Base-by-base conservation (phyloP, 2,888 invertebrate species). In the Amphimallon solstitiale region DNA sequence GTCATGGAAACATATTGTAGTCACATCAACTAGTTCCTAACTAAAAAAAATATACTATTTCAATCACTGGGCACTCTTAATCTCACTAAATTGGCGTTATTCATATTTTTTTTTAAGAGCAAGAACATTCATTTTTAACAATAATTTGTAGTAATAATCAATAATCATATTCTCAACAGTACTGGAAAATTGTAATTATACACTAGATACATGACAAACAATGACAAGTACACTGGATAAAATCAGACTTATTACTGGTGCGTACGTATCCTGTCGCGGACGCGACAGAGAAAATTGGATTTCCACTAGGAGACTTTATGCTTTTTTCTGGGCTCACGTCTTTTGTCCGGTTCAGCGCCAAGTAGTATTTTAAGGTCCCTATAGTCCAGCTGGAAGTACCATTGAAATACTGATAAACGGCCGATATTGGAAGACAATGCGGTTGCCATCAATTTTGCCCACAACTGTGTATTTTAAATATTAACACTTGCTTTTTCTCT, bases 331-430 rank as follows among this genome's bases (percentile, higher is more conserved):
- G 86, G 87, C 68, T 90, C 89, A 63, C 89, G 82, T 66, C 85
- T 78, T 81, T 80, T 80, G 10, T 86, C 89, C 21, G 83, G 76
- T 34, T 86, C 89, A 35, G 82, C 84, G 23, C 85, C 84, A 15
- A 88, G 81, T 65, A 90, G 85, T 1, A 90, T 86, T 76, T 90
- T 90, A 60, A 92, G 78, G 79, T 92, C 91, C 79, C 90, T 86
- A 80, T 87, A 87, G 78, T 89, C 88, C 81, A 89, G 80, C 90
- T 89, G 84, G 75, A 81, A 81, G 79, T 79, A 81, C 79, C 81
- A 80, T 68, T 77, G 76, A 73, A 79, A 76, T 68, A 81, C 77
- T 75, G 80, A 75, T 71, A 80, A 72, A 52, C 79, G 76, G 61
- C 80, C 80, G 67, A 80, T 68, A 71, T 78, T 74, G 63, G 78